These are phyloP conservation scores for Tetranychus cinnabarinus DNA, from an alignment of 1,140 invertebrate genomes.

Conservation along the genomic window DNA sequence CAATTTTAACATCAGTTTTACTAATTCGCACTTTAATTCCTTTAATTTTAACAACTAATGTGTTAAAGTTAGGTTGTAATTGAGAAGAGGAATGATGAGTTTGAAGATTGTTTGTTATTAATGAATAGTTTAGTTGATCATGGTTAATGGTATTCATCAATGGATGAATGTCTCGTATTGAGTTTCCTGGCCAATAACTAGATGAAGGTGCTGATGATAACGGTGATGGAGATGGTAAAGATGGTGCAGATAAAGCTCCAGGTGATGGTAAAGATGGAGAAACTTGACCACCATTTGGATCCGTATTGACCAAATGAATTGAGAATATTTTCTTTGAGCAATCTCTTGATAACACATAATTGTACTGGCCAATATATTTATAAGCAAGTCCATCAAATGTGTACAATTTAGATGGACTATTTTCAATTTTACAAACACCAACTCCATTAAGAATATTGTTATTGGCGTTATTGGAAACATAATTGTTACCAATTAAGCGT, in stretches of 20 bases:
- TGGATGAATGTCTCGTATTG: too few species aligned
- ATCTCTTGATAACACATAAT: slow-evolving; percentile 60
- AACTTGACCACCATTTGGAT: slow-evolving; percentile 33
- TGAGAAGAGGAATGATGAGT: background rate
- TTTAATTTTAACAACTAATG: slow-evolving; percentile 11
- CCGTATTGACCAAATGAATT: slow-evolving; percentile 67
- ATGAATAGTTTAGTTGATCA: slow-evolving; percentile 28
- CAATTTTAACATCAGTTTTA: slow-evolving; percentile 63
- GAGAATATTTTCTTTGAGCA: slow-evolving; percentile 45
- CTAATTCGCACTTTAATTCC: slow-evolving; percentile 54
- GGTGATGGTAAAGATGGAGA: too few species aligned
- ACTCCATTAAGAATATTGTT: slow-evolving; percentile 23
- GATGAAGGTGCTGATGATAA: too few species aligned
- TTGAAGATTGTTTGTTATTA: slow-evolving; percentile 5
- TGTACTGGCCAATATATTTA: slow-evolving; percentile 72
- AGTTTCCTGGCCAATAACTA: too few species aligned
- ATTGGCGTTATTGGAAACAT: slow-evolving; percentile 57
- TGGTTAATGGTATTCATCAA: slow-evolving; percentile 51
- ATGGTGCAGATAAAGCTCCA: too few species aligned
- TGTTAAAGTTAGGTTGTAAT: background rate
- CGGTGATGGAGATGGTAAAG: too few species aligned
- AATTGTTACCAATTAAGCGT: slow-evolving; percentile 45
- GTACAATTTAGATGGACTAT: slow-evolving; percentile 66
- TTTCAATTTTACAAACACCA: slow-evolving; percentile 67
- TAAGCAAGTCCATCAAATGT: slow-evolving; percentile 78